Conservation (phyloP, 2,888 invertebrate species). For the Sarcophaga carnaria region DNA sequence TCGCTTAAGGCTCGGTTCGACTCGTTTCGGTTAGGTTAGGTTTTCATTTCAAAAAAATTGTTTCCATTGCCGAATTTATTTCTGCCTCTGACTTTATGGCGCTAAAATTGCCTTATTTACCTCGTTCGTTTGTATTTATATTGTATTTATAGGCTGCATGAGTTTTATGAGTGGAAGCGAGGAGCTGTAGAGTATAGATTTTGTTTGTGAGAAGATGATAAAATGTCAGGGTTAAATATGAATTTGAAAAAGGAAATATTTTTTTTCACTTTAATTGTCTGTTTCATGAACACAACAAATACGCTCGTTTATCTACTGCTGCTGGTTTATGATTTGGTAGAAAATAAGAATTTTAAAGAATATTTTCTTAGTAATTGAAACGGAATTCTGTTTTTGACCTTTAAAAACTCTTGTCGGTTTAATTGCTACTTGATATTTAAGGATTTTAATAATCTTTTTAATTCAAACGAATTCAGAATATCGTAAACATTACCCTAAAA, state of each 20-base stretch:
- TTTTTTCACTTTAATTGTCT: neutral
- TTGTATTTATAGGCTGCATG: conserved; percentile 12
- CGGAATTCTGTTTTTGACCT: no score
- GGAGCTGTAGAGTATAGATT: neutral
- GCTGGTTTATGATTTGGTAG: no score
- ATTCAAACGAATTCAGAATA: no score
- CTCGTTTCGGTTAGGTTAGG: no score
- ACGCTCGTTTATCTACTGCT: no score
- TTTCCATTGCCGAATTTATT: neutral
- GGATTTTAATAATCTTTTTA: no score
- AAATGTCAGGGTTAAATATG: conserved; percentile 9
- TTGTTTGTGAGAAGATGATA: neutral
- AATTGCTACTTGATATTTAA: no score
- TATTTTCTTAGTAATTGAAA: no score
- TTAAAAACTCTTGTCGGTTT: no score
- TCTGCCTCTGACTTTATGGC: conserved; percentile 3
- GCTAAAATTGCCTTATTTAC: conserved; percentile 1
- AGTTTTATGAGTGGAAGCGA: neutral
- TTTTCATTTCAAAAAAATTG: no score
- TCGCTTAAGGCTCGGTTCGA: conserved; percentile 1
- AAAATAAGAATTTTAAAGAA: no score
- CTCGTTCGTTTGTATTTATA: neutral
- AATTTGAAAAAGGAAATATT: neutral
- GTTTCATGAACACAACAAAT: neutral
- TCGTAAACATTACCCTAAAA: no score